phyloP scores from a whole-genome alignment of 2,797 vertebrate species.

The Bucorvus abyssinicus region DNA sequence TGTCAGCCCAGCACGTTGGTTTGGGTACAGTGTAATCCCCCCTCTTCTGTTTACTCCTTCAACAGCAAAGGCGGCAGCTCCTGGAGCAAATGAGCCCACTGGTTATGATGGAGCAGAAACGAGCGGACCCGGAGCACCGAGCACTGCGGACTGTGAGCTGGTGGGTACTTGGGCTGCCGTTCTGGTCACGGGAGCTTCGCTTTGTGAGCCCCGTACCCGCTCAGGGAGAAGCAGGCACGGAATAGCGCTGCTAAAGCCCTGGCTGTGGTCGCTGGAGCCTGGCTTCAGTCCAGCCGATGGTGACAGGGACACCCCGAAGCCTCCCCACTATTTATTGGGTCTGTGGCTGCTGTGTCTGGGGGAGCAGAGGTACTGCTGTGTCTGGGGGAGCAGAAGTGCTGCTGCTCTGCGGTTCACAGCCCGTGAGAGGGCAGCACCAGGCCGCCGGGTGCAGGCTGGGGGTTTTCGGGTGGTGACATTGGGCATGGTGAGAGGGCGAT shows the following conservation, averaged over 20 bases:
- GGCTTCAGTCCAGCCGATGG: neutral
- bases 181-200: neutral
- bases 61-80: neutral
- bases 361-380: neutral
- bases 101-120: neutral
- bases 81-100: neutral
- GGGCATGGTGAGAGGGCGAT: accelerated
- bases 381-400: neutral
- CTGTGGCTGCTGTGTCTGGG: neutral
- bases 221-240: neutral
- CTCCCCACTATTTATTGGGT: accelerated
- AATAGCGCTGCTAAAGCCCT: neutral
- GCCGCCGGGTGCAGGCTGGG: neutral
- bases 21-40: neutral
- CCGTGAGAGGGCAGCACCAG: constrained; percentile 48
- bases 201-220: neutral
- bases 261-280: neutral
- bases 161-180: neutral
- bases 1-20: accelerated
- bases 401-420: neutral
- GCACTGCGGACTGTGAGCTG: neutral
- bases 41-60: neutral
- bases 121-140: accelerated
- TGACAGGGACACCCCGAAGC: neutral
- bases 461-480: neutral